Evolutionary conservation across 2,888 invertebrate species (phyloP).

Genomic region (Panopea generosa): DNA sequence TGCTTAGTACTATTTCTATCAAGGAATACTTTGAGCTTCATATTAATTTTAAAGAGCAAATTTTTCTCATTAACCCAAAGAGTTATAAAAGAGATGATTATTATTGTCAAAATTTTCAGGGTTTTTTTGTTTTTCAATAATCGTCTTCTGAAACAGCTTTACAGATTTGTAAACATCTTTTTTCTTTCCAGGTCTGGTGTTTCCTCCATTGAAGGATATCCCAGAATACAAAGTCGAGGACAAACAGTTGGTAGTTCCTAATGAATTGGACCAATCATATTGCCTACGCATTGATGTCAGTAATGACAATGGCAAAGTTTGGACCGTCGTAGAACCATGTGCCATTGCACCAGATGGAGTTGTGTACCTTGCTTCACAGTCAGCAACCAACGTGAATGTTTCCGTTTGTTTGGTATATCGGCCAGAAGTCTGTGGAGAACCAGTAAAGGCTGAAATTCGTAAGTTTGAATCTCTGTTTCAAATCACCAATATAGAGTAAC

Average conservation of each 20-base stretch:
- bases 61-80: too few species aligned
- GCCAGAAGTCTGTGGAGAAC: slow-evolving; percentile 76
- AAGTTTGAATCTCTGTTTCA: too few species aligned
- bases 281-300: slow-evolving; percentile 74
- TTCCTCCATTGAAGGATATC: slow-evolving; percentile 68
- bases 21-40: too few species aligned
- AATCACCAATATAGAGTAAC: too few species aligned
- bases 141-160: too few species aligned
- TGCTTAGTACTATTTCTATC: too few species aligned
- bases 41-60: too few species aligned
- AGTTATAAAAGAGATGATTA: too few species aligned
- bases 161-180: too few species aligned
- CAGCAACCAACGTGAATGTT: slow-evolving; percentile 72
- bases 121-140: too few species aligned
- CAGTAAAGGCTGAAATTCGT: slow-evolving; percentile 71
- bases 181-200: slow-evolving; percentile 66
- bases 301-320: slow-evolving; percentile 59
- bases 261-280: slow-evolving; percentile 68
- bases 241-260: slow-evolving; percentile 58
- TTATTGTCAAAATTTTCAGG: too few species aligned
- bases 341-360: slow-evolving; percentile 53
- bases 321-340: slow-evolving; percentile 67
- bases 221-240: slow-evolving; percentile 66
- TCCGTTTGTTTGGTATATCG: slow-evolving; percentile 77
- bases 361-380: slow-evolving; percentile 53